phyloP scores from a whole-genome alignment of 2,888 invertebrate species.

The Pardosa pseudoannulata region DNA sequence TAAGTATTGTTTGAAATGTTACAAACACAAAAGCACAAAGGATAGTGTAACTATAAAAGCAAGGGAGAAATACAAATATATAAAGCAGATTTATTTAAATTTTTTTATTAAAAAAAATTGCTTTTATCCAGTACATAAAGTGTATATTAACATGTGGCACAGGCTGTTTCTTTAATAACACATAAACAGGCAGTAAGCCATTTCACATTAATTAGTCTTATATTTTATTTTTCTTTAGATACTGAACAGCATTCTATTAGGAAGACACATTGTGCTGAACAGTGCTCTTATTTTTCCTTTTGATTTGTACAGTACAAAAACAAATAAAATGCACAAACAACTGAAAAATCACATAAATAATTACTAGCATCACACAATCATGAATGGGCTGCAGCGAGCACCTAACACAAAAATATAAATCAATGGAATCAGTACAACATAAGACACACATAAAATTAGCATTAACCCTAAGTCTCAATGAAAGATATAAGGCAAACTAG shows the following conservation, averaged over 20 bases:
- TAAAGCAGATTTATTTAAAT: constrained; percentile 28
- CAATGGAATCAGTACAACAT: constrained; percentile 10
- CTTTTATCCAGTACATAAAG: constrained; percentile 71
- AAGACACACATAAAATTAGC: constrained; percentile 11
- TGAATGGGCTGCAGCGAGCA: constrained; percentile 29
- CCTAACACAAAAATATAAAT: constrained; percentile 3
- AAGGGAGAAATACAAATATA: not conserved
- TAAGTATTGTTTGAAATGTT: no score
- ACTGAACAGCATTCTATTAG: constrained; percentile 73
- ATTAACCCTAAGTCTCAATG: not conserved
- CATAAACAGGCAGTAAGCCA: constrained; percentile 59
- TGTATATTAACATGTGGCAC: constrained; percentile 73
- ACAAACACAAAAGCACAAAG: not conserved
- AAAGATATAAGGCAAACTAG: not conserved
- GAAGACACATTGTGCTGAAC: constrained; percentile 72
- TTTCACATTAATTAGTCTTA: constrained; percentile 47
- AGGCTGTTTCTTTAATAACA: constrained; percentile 58
- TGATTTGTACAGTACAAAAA: constrained; percentile 60
- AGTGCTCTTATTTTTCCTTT: constrained; percentile 55
- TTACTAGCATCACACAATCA: constrained; percentile 29
- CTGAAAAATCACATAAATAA: constrained; percentile 27
- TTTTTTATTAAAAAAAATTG: constrained; percentile 67
- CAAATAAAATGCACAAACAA: constrained; percentile 42
- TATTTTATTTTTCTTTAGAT: constrained; percentile 45
- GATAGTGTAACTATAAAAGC: not conserved